A percentile compares a stretch with the other conserved stretches of the same genome.
phyloP scores from a whole-genome alignment of 92 coral and sea anemone species.

The Zoanthus sansibaricus region DNA sequence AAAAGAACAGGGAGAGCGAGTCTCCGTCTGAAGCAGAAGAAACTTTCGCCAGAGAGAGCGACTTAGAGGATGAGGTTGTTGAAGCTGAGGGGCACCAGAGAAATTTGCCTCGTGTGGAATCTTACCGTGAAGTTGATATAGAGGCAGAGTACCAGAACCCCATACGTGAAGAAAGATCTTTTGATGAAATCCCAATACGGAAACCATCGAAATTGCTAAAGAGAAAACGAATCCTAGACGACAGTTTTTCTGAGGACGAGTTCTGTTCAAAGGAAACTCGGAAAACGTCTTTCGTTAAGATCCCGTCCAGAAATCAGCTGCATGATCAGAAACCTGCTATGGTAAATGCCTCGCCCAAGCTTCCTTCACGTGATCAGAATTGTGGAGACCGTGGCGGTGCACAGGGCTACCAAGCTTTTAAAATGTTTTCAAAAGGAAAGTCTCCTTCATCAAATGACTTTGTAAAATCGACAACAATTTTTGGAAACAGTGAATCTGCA shows the following conservation, averaged over 20 bases:
- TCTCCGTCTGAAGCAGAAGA: slow-evolving; percentile 87
- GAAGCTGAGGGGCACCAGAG: slow-evolving; percentile 49
- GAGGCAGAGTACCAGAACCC: slow-evolving; percentile 14
- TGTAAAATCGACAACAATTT: slow-evolving; percentile 42
- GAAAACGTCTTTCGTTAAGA: neutral
- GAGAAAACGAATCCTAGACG: slow-evolving; percentile 81
- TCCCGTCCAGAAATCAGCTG: neutral
- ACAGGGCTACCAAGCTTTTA: slow-evolving; percentile 15
- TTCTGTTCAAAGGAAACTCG: slow-evolving; percentile 41
- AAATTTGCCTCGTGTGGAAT: slow-evolving; percentile 1
- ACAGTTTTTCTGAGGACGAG: slow-evolving; percentile 66
- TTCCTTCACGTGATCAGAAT: neutral
- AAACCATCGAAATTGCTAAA: slow-evolving; percentile 70
- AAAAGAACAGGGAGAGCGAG: slow-evolving; percentile 47
- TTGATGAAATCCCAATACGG: slow-evolving; percentile 67
- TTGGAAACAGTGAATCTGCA: neutral
- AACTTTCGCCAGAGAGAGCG: slow-evolving; percentile 65
- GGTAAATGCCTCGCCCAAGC: neutral
- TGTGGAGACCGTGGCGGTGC: neutral
- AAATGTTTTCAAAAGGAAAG: slow-evolving; percentile 24
- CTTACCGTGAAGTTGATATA: slow-evolving; percentile 10
- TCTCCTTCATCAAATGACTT: slow-evolving; percentile 27
- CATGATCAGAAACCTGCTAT: neutral
- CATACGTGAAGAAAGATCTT: slow-evolving; percentile 31
- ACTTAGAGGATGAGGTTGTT: slow-evolving; percentile 68